These are phyloP conservation scores for Pundamilia nyererei DNA, from an alignment of 2,113 vertebrate genomes.

Conservation along the genomic window DNA sequence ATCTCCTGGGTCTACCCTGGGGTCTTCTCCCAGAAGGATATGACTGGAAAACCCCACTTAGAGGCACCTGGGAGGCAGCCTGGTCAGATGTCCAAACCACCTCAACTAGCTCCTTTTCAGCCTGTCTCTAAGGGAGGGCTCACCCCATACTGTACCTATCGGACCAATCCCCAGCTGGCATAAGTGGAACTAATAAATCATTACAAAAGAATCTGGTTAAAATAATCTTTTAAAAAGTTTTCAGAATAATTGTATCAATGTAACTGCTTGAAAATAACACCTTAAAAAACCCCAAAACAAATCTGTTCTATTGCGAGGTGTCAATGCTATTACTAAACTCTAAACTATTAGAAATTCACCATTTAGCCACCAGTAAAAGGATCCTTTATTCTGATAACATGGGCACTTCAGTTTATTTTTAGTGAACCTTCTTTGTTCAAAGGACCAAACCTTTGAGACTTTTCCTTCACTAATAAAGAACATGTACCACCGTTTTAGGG, in stretches of 20 bases:
- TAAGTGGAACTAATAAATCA: neutral
- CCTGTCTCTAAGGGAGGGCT: neutral
- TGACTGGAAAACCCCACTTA: neutral
- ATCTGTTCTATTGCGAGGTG: rapidly evolving
- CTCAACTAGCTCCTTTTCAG: neutral
- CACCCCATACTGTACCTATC: rapidly evolving
- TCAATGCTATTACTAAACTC: neutral
- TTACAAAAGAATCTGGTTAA: neutral
- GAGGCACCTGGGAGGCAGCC: neutral
- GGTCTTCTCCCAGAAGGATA: rapidly evolving
- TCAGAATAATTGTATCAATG: neutral
- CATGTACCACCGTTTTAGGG: rapidly evolving
- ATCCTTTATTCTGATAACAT: neutral
- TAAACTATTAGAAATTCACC: neutral
- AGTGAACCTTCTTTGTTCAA: neutral
- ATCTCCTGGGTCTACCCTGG: neutral
- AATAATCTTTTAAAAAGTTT: neutral
- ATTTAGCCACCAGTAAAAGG: neutral
- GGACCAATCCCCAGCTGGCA: neutral
- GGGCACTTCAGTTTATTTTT: neutral
- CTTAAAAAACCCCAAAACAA: neutral
- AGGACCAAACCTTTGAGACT: neutral
- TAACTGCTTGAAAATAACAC: neutral
- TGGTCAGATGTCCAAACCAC: neutral
- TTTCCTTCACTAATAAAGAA: neutral